Conservation (phyloP, 2,797 vertebrate species). For the Mus minutoides region DNA sequence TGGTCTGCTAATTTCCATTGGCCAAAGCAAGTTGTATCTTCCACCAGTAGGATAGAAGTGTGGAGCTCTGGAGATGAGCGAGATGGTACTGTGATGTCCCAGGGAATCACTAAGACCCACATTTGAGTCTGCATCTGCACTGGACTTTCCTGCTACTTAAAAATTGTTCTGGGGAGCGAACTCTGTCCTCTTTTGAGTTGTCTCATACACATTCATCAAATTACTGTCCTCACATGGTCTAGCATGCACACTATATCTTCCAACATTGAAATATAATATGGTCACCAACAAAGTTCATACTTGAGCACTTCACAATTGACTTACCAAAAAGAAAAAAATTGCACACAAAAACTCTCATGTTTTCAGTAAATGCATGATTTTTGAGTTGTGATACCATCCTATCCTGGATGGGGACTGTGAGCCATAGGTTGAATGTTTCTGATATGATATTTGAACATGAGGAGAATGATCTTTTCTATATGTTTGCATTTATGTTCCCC, state of each 20-base stretch:
- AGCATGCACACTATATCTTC: not conserved
- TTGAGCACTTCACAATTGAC: not conserved
- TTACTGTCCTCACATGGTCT: no score
- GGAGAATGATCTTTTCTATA: not conserved
- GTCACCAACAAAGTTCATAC: not conserved
- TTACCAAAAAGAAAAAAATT: not conserved
- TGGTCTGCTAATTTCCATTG: not conserved
- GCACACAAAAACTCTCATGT: not conserved
- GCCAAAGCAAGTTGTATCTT: not conserved
- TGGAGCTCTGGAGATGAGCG: not conserved
- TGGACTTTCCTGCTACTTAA: not conserved
- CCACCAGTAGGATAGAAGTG: not conserved
- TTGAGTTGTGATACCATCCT: not conserved
- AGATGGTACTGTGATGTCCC: not conserved
- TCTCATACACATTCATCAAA: not conserved
- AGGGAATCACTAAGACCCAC: not conserved
- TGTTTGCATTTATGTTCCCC: not conserved
- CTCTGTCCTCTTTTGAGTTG: not conserved
- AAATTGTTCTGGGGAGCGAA: not conserved
- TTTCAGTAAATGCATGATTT: not conserved
- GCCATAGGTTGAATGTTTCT: not conserved
- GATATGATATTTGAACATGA: not conserved
- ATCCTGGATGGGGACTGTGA: not conserved
- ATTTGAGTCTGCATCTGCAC: no score
- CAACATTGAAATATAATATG: not conserved